Base-by-base conservation (phyloP, 2,113 vertebrate species). In the Oreochromis tanganicae region DNA sequence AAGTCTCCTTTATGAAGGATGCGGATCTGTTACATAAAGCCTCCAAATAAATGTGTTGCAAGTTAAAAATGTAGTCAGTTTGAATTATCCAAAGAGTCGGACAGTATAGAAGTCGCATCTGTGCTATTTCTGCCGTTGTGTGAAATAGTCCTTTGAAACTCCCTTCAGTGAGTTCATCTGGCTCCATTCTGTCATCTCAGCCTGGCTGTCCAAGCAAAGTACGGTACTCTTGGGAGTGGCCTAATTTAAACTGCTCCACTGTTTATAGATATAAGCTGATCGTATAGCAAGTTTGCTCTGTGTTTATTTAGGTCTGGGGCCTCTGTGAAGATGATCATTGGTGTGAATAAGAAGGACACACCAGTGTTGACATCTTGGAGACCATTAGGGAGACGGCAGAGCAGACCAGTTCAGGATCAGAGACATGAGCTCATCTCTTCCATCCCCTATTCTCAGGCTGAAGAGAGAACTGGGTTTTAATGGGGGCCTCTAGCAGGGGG, bases 211-310 rank as follows among this genome's bases (percentile, higher is more conserved):
- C 87, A 83, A 90, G 92, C 81, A 81, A 85, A 90, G 88, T 46
- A 59, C 43, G 13, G 57, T 17, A 17, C 92, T 93, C 88, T 73
- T 16, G 87, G 91, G 92, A 94, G 61, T 2, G 88, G 87, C 71
- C 88, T 89, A 46, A 92, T 94, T 95, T 92, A 90, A 91, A 87
- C 87, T 34, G 81, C 56, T 63, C 84, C 75, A 12, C 84, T 95
- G 93, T 95, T 95, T 92, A 91, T 92, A 95, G 91, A 95, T 95
- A 84, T 85, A 90, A 88, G 83, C 66, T 93, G 91, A 93, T 94
- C 92, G 88, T 93, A 93, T 91, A 94, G 93, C 84, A 16, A 90
- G 90, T 93, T 81, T 91, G 81, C 57, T 52, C 84, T 89, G 43
- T 94, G 93, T 96, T 95, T 95, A 91, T 95, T 96, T 95, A 87